These are phyloP conservation scores for Acronicta alni DNA, from an alignment of 2,888 invertebrate species.

Conservation along the genomic window DNA sequence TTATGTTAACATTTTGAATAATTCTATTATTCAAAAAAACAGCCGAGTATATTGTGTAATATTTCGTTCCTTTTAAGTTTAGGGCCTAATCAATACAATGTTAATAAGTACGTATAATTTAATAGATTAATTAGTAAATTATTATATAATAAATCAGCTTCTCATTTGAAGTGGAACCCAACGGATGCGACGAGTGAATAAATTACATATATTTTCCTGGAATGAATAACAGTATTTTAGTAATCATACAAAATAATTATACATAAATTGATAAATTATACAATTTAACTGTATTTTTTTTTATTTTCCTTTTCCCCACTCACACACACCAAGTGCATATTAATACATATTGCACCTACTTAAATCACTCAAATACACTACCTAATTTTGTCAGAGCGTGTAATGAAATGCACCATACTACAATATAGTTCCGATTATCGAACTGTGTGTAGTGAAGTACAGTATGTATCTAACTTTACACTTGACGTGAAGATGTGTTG, in stretches of 20 bases:
- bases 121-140: slow-evolving; percentile 43
- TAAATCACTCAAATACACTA: slow-evolving; percentile 4
- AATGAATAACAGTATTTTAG: slow-evolving; percentile 59
- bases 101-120: slow-evolving; percentile 23
- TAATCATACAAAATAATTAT: slow-evolving; percentile 2
- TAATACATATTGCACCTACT: background rate
- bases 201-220: slow-evolving; percentile 86
- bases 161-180: slow-evolving; percentile 68
- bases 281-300: too few species aligned
- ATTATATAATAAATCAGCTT: slow-evolving; percentile 56
- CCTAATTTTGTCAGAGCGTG: slow-evolving; percentile 15
- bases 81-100: slow-evolving; percentile 35
- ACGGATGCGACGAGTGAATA: slow-evolving; percentile 65
- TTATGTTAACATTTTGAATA: slow-evolving; percentile 50
- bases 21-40: slow-evolving; percentile 46
- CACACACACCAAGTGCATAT: slow-evolving; percentile 29
- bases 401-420: slow-evolving; percentile 2
- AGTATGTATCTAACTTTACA: slow-evolving; percentile 14
- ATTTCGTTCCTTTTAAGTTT: slow-evolving; percentile 41
- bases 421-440: background rate
- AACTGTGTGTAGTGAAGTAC: slow-evolving; percentile 10
- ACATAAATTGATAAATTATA: too few species aligned
- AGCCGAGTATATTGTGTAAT: slow-evolving; percentile 39
- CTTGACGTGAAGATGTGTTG: slow-evolving; percentile 37
- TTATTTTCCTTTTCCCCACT: background rate